These are phyloP conservation scores for Orthonevra nobilis DNA, from an alignment of 2,888 invertebrate species.

Conservation along the genomic window DNA sequence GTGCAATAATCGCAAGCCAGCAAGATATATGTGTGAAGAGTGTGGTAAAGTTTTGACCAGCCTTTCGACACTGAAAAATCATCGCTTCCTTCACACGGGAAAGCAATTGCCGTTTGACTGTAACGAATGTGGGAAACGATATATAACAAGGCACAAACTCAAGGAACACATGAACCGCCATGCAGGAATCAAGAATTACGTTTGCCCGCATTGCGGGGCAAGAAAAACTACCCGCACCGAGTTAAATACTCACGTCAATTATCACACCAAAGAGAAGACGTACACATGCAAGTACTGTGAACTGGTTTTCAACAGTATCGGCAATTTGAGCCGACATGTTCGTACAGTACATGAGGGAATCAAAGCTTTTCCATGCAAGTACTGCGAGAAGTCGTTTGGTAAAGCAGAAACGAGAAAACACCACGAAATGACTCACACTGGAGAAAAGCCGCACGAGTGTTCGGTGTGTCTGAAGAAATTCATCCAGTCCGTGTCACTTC, in stretches of 20 bases:
- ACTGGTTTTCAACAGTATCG: slow-evolving; percentile 77
- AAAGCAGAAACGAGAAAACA: slow-evolving; percentile 79
- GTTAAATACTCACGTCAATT: slow-evolving; percentile 78
- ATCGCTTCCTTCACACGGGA: slow-evolving; percentile 78
- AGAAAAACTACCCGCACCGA: slow-evolving; percentile 78
- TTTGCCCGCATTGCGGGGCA: slow-evolving; percentile 78
- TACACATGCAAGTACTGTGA: slow-evolving; percentile 78
- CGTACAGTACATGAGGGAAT: slow-evolving; percentile 79
- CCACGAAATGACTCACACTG: slow-evolving; percentile 79
- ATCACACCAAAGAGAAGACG: slow-evolving; percentile 78
- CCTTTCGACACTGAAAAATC: slow-evolving; percentile 77
- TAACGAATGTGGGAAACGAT: slow-evolving; percentile 77
- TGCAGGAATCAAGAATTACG: slow-evolving; percentile 79
- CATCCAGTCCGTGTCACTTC: slow-evolving; percentile 77
- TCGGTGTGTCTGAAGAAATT: slow-evolving; percentile 77
- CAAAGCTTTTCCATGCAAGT: slow-evolving; percentile 77
- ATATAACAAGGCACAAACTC: slow-evolving; percentile 78
- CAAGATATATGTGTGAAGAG: slow-evolving; percentile 76
- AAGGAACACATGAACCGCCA: slow-evolving; percentile 78
- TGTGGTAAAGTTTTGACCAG: slow-evolving; percentile 78
- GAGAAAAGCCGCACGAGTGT: slow-evolving; percentile 78
- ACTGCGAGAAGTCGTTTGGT: slow-evolving; percentile 78
- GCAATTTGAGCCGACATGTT: slow-evolving; percentile 77
- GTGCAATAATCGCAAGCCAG: slow-evolving; percentile 73
- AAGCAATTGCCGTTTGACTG: slow-evolving; percentile 77